These are phyloP conservation scores for Cordilura impudica DNA, from an alignment of 2,888 invertebrate species.

Conservation along the genomic window DNA sequence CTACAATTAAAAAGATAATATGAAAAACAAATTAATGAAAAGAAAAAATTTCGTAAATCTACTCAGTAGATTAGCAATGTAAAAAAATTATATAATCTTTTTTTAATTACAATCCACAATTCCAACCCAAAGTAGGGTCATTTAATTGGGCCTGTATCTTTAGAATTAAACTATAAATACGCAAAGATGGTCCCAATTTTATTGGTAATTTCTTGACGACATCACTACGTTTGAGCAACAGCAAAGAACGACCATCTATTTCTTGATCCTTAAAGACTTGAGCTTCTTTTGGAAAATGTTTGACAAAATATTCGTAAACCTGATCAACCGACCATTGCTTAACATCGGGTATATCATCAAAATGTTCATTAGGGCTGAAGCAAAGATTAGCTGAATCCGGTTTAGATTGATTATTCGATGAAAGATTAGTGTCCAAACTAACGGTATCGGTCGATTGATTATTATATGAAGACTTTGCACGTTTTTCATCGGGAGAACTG, in stretches of 20 bases:
- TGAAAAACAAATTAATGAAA: background rate
- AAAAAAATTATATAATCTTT: conserved; percentile 60
- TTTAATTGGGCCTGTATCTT: conserved; percentile 88
- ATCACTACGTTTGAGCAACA: conserved; percentile 90
- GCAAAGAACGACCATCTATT: conserved; percentile 92
- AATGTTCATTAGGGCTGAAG: conserved; percentile 60
- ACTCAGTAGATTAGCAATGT: conserved; percentile 20
- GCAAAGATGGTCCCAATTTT: conserved; percentile 92
- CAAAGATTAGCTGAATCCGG: conserved; percentile 8
- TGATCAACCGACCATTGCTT: conserved; percentile 87
- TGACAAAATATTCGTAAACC: conserved; percentile 86
- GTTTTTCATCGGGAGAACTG: conserved; percentile 23
- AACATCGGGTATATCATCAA: conserved; percentile 68
- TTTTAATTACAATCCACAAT: conserved; percentile 62
- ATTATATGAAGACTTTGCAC: conserved; percentile 4
- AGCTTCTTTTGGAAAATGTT: conserved; percentile 81
- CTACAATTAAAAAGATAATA: background rate
- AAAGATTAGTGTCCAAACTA: background rate
- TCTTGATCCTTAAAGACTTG: conserved; percentile 91
- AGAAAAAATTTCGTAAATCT: conserved; percentile 19
- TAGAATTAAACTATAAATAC: conserved; percentile 89
- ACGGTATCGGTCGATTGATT: conserved; percentile 20
- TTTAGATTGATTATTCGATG: conserved; percentile 15
- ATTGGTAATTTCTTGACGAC: conserved; percentile 89
- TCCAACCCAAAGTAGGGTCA: conserved; percentile 78